Conservation (phyloP, 2,888 invertebrate species). For the Dorcus hopei region DNA sequence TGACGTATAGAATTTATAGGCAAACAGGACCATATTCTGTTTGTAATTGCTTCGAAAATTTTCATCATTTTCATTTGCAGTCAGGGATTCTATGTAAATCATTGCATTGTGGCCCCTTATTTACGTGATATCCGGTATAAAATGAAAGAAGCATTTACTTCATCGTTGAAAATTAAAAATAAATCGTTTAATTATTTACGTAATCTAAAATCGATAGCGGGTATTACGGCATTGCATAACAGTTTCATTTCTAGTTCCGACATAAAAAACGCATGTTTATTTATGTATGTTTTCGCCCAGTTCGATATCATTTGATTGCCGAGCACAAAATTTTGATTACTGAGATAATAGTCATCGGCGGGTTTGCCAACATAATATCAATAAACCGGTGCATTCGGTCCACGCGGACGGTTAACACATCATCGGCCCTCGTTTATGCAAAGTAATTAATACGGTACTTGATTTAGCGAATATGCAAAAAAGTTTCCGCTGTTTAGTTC, state of each 20-base stretch:
- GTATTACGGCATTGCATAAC: neutral
- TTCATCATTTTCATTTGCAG: too few relatives aligned
- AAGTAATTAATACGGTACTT: slow-evolving; percentile 12
- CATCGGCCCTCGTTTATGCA: slow-evolving; percentile 9
- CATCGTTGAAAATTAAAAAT: neutral
- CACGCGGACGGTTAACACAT: slow-evolving; percentile 13
- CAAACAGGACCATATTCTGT: too few relatives aligned
- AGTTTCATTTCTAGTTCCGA: neutral
- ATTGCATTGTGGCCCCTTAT: too few relatives aligned
- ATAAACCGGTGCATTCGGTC: slow-evolving; percentile 8
- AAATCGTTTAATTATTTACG: slow-evolving; percentile 3
- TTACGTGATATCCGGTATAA: too few relatives aligned
- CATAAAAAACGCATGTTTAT: neutral
- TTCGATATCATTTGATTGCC: neutral
- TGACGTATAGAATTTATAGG: too few relatives aligned
- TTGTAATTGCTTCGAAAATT: too few relatives aligned
- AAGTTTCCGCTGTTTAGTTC: neutral
- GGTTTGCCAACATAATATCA: slow-evolving; percentile 10
- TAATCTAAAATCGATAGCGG: neutral
- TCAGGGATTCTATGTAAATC: too few relatives aligned
- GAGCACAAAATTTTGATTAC: slow-evolving; percentile 13
- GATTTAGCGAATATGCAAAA: neutral
- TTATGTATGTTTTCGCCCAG: neutral
- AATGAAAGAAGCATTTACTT: too few relatives aligned
- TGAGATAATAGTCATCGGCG: slow-evolving; percentile 10